Conservation (phyloP, 2,797 vertebrate species). For the Alcedo quadribrachys region DNA sequence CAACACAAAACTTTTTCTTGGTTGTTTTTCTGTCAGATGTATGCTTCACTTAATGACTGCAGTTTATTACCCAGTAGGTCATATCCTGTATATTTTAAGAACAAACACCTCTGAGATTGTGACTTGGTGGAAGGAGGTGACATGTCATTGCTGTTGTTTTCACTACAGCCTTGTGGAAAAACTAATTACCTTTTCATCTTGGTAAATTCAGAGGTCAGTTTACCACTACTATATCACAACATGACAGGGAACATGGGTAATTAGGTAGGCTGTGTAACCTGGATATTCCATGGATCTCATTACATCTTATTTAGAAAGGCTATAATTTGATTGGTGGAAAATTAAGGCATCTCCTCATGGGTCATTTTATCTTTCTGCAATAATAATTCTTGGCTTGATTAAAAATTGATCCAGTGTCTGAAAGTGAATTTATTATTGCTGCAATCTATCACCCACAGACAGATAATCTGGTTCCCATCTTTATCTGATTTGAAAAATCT, state of each 20-base stretch:
- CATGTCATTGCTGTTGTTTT: constrained; percentile 84
- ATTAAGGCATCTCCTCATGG: constrained; percentile 97
- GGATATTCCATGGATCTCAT: constrained; percentile 89
- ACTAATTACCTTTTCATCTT: constrained; percentile 94
- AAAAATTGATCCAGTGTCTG: constrained; percentile 99
- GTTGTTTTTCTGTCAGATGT: constrained; percentile 75
- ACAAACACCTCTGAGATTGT: constrained; percentile 79
- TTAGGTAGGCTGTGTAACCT: constrained; percentile 89
- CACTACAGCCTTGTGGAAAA: constrained; percentile 82
- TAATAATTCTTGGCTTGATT: constrained; percentile 99
- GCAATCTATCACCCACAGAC: constrained; percentile 98
- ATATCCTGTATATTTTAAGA: constrained; percentile 80
- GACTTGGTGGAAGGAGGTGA: constrained; percentile 81
- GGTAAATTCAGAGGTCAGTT: constrained; percentile 88
- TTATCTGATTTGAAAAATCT: constrained; percentile 97
- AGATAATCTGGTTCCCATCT: constrained; percentile 99
- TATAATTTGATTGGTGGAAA: constrained; percentile 99
- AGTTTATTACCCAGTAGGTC: constrained; percentile 81
- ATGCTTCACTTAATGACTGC: constrained; percentile 75
- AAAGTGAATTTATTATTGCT: constrained; percentile 99
- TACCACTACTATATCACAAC: constrained; percentile 87
- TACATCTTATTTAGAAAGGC: constrained; percentile 91
- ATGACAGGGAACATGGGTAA: constrained; percentile 86
- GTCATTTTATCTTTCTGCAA: constrained; percentile 99
- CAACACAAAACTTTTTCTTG: background rate